A percentile compares a stretch with the other conserved stretches of the same genome.
phyloP scores from a whole-genome alignment of 1,140 invertebrate species.

The Drosophila setifemur region DNA sequence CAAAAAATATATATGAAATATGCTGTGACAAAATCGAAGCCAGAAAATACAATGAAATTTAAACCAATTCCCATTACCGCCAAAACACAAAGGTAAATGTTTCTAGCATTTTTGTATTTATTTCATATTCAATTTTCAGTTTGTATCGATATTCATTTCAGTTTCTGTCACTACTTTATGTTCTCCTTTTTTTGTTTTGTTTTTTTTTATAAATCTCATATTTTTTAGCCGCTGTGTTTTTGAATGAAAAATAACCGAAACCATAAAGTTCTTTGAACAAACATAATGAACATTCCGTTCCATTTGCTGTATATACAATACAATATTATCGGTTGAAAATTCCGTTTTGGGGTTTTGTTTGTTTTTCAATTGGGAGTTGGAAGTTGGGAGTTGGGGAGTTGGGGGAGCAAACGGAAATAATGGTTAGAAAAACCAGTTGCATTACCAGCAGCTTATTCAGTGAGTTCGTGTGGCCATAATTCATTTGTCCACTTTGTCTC shows the following conservation, averaged over 20 bases:
- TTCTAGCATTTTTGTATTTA: constrained; percentile 73
- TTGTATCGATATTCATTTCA: constrained; percentile 67
- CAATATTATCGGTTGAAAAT: constrained; percentile 53
- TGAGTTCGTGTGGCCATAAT: constrained; percentile 38
- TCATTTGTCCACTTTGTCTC: constrained; percentile 35
- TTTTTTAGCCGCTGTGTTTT: constrained; percentile 44
- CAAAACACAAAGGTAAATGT: constrained; percentile 61
- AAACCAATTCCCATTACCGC: constrained; percentile 25
- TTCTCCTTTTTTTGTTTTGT: constrained; percentile 20
- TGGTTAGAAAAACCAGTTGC: constrained; percentile 22
- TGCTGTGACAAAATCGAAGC: background rate
- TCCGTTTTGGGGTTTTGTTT: constrained; percentile 25
- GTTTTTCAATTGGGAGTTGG: no score
- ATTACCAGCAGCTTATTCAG: constrained; percentile 55
- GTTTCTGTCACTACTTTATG: constrained; percentile 60
- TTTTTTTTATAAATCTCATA: constrained; percentile 21
- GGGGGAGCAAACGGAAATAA: constrained; percentile 18
- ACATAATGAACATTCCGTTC: constrained; percentile 51
- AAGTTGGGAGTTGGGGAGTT: constrained; percentile 1
- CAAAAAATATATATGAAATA: background rate
- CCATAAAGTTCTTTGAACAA: constrained; percentile 31
- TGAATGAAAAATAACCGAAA: constrained; percentile 27
- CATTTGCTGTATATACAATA: constrained; percentile 49
- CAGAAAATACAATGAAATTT: constrained; percentile 8
- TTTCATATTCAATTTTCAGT: constrained; percentile 76